phyloP scores from a whole-genome alignment of 1,140 invertebrate species.

The Anoplophora glabripennis region DNA sequence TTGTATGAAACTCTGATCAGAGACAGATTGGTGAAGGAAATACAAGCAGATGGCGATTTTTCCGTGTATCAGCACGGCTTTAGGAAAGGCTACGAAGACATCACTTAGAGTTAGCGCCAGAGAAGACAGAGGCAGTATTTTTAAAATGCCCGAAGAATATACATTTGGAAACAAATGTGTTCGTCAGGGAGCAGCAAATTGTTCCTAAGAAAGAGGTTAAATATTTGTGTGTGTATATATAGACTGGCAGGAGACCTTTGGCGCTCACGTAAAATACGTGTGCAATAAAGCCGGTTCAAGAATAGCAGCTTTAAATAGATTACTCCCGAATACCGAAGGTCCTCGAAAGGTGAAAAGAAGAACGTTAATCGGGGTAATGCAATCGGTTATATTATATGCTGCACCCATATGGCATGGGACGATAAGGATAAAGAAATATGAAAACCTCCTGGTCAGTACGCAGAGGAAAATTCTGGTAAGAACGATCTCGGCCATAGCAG shows the following conservation, averaged over 20 bases:
- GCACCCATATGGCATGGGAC: neutral
- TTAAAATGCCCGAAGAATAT: too few species aligned
- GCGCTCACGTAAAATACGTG: too few species aligned
- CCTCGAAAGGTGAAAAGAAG: too few species aligned
- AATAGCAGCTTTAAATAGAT: neutral
- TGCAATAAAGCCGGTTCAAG: too few species aligned
- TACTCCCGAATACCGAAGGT: too few species aligned
- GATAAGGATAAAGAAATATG: neutral
- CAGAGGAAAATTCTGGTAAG: conserved; percentile 34
- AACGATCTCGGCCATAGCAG: conserved; percentile 27
- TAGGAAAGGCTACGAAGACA: conserved; percentile 45
- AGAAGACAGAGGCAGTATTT: too few species aligned
- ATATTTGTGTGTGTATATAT: too few species aligned
- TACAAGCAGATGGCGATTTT: conserved; percentile 22
- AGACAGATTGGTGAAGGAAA: conserved; percentile 23
- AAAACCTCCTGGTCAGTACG: conserved; percentile 1
- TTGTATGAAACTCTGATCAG: conserved; percentile 44
- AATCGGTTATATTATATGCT: neutral
- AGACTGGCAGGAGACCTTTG: too few species aligned
- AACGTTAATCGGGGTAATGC: too few species aligned
- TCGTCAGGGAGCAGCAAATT: neutral
- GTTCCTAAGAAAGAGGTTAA: too few species aligned
- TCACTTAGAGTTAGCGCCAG: neutral
- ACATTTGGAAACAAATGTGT: neutral
- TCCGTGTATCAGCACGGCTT: conserved; percentile 45